These are phyloP conservation scores for Akabosia matsudoensis DNA, from an alignment of 1,140 invertebrate genomes.

Conservation along the genomic window DNA sequence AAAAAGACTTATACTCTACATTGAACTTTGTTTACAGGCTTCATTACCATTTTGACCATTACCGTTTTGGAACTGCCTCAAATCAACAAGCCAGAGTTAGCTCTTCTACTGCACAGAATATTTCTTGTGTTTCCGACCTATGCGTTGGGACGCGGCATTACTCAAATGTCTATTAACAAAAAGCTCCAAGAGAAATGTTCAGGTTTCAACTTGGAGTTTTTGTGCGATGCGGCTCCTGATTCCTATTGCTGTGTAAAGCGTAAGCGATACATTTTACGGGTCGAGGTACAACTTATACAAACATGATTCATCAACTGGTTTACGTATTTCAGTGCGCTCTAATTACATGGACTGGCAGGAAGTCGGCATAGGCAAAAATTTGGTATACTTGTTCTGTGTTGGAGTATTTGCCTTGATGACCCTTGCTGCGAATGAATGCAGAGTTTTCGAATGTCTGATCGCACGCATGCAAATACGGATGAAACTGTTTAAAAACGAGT, in stretches of 20 bases:
- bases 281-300: conserved; percentile 1
- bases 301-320: conserved; percentile 33
- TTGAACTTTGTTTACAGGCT: conserved; percentile 53
- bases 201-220: neutral
- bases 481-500: neutral
- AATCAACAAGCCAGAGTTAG: conserved; percentile 53
- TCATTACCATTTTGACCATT: conserved; percentile 64
- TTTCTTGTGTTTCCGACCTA: conserved; percentile 63
- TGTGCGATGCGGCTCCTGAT: conserved; percentile 3
- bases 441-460: conserved; percentile 45
- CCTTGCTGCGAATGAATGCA: conserved; percentile 57
- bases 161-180: conserved; percentile 19
- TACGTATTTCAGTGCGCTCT: neutral
- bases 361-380: conserved; percentile 59
- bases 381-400: conserved; percentile 55
- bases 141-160: conserved; percentile 55
- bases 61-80: conserved; percentile 60
- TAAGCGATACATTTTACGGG: neutral
- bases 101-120: neutral
- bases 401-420: conserved; percentile 54
- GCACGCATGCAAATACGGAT: neutral
- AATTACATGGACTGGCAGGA: conserved; percentile 54
- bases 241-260: conserved; percentile 6
- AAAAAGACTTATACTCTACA: conserved; percentile 3
- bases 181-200: neutral